Evolutionary conservation across 2,797 vertebrate genomes (phyloP).

Genomic region (Liasis olivaceus): DNA sequence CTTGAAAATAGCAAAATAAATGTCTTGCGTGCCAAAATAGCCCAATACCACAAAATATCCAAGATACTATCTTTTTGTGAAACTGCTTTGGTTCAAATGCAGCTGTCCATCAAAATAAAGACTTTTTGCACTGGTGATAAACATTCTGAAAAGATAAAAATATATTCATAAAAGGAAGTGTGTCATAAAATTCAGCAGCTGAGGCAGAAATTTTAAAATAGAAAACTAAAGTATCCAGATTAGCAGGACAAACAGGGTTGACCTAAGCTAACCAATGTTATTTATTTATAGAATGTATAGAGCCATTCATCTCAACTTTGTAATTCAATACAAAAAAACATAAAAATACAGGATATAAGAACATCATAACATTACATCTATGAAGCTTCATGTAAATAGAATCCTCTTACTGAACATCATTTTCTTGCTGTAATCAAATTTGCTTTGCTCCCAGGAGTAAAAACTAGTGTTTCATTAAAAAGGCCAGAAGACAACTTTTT

Average conservation of each 20-base stretch:
- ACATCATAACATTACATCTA: background rate
- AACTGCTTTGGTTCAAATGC: slow-evolving; percentile 68
- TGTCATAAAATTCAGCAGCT: background rate
- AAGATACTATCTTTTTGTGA: slow-evolving; percentile 54
- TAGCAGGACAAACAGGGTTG: background rate
- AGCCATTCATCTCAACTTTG: background rate
- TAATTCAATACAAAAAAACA: background rate
- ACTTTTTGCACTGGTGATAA: slow-evolving; percentile 24
- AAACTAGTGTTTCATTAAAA: background rate
- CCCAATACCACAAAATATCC: slow-evolving; percentile 54
- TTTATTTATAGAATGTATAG: background rate
- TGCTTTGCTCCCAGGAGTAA: background rate
- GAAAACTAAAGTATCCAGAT: background rate
- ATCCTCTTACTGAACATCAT: background rate
- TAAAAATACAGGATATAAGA: background rate
- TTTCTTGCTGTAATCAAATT: background rate
- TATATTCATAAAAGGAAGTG: background rate
- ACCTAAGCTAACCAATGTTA: background rate
- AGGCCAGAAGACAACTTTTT: background rate
- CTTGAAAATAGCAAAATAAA: slow-evolving; percentile 52
- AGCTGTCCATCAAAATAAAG: slow-evolving; percentile 59
- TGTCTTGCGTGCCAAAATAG: slow-evolving; percentile 46
- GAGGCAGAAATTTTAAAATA: background rate
- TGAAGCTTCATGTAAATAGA: background rate
- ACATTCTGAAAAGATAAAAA: slow-evolving; percentile 47